Conservation (phyloP, 1,140 invertebrate species). For the Lepidurus packardi region DNA sequence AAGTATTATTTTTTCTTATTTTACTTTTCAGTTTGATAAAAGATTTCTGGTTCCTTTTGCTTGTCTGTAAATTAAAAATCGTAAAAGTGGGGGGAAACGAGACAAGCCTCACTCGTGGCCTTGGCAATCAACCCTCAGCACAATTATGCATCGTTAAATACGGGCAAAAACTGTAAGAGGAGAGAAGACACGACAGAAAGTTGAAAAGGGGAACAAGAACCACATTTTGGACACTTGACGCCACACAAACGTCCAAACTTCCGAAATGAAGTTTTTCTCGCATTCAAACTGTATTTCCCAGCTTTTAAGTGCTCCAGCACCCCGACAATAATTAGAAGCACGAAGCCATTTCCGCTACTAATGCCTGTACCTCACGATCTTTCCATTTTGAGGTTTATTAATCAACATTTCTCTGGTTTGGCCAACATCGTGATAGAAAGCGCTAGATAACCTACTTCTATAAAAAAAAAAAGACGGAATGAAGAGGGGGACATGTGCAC, state of each 20-base stretch:
- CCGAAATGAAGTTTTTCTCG: background rate
- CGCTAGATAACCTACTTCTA: background rate
- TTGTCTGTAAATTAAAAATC: no score
- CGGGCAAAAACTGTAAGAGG: background rate
- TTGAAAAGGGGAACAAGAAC: background rate
- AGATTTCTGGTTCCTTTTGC: no score
- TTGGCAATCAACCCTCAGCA: background rate
- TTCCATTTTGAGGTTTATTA: background rate
- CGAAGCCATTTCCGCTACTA: constrained; percentile 2
- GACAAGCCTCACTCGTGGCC: no score
- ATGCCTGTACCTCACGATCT: background rate
- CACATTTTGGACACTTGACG: background rate
- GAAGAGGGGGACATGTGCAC: background rate
- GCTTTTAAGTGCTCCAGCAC: background rate
- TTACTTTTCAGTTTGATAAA: no score
- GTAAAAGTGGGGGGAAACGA: no score
- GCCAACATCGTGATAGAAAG: background rate
- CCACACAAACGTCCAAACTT: background rate
- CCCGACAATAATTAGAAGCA: background rate
- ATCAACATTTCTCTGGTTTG: background rate
- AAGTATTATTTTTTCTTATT: no score
- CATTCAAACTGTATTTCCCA: background rate
- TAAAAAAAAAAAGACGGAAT: background rate
- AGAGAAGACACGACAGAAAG: no score
- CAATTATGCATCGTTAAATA: background rate